Evolutionary conservation across 30 jellyfish, hydroid and myxozoan species (phyloP).

Genomic region (Pelagia noctiluca): DNA sequence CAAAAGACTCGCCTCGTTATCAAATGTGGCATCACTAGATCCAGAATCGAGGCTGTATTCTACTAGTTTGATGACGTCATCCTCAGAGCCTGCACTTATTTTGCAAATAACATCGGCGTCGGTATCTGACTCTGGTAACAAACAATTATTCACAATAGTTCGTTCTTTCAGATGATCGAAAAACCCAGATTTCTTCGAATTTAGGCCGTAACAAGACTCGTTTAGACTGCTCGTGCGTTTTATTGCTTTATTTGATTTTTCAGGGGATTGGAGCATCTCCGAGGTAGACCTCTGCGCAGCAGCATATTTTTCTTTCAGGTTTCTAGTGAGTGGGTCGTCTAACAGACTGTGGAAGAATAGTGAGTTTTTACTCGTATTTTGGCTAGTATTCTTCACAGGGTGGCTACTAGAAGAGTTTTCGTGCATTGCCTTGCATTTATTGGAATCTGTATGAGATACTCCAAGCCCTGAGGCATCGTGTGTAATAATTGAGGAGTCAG

Average conservation of each 20-base stretch:
- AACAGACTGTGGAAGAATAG: neutral
- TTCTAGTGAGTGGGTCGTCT: neutral
- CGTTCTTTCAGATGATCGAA: conserved; percentile 61
- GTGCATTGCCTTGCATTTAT: neutral
- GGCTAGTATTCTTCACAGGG: neutral
- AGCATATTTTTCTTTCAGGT: neutral
- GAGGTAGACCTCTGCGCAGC: neutral
- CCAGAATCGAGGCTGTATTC: too few relatives aligned
- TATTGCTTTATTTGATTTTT: neutral
- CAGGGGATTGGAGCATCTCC: conserved; percentile 18
- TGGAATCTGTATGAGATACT: neutral
- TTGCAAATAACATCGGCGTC: neutral
- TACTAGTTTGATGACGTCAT: too few relatives aligned
- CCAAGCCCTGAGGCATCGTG: neutral
- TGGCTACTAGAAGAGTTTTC: neutral
- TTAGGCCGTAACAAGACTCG: neutral
- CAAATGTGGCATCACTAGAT: too few relatives aligned
- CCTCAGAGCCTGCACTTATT: neutral
- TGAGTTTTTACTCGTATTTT: neutral
- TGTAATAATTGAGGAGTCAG: neutral
- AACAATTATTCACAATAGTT: conserved; percentile 9
- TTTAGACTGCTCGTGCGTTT: conserved; percentile 51
- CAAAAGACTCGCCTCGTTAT: neutral
- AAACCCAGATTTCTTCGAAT: conserved; percentile 51
- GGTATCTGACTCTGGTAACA: neutral